Percentiles rank a stretch among this genome's conserved stretches.
Evolutionary conservation across 2,888 invertebrate species (phyloP).

Genomic region (Nomada goodeniana): DNA sequence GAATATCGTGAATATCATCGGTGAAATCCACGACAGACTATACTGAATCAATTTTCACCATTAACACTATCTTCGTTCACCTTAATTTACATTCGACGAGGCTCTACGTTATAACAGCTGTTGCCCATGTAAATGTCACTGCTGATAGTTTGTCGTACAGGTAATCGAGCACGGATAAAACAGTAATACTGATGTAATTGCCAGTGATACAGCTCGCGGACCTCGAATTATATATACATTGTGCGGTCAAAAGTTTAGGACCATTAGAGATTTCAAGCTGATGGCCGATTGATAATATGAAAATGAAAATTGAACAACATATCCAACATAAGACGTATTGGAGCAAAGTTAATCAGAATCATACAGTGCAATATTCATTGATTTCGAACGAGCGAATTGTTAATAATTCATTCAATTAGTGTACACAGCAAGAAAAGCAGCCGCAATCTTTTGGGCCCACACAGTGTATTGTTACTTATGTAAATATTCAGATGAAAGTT

Average conservation of each 20-base stretch:
- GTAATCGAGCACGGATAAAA: not conserved
- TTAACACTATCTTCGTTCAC: not conserved
- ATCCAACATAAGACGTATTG: too few relatives aligned
- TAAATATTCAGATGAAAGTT: not conserved
- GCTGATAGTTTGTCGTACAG: not conserved
- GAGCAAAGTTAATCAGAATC: too few relatives aligned
- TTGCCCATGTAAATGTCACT: not conserved
- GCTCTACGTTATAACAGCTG: not conserved
- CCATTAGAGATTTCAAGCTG: too few relatives aligned
- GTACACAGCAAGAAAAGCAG: too few relatives aligned
- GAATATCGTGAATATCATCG: constrained; percentile 28
- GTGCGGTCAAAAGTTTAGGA: too few relatives aligned
- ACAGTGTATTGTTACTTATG: not conserved
- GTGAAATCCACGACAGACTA: not conserved
- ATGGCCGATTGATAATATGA: too few relatives aligned
- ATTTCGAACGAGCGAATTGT: too few relatives aligned
- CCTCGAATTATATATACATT: not conserved
- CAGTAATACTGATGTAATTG: constrained; percentile 17
- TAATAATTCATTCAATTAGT: too few relatives aligned
- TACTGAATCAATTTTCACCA: not conserved
- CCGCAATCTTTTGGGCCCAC: too few relatives aligned
- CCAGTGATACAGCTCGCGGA: not conserved
- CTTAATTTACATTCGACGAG: not conserved
- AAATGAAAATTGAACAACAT: too few relatives aligned
- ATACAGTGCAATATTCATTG: too few relatives aligned